Base-by-base conservation (phyloP, 2,888 invertebrate species). In the Drosophila mimica region DNA sequence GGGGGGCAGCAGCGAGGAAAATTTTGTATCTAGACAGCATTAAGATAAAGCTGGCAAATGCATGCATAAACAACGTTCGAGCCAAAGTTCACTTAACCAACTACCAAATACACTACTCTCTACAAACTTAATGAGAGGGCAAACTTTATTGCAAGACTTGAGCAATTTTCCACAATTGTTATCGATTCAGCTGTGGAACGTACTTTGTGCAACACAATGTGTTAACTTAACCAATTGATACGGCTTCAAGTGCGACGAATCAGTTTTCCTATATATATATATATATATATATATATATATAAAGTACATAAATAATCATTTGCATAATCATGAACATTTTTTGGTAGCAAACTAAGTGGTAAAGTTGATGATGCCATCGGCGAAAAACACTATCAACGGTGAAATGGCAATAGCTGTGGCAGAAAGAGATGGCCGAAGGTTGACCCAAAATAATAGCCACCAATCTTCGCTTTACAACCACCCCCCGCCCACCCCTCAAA, bases 1-100 rank as follows among this genome's bases (percentile, higher is more conserved):
- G n/a, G n/a, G n/a, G n/a, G n/a, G 79, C 70, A 40, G 56, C 68
- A 63, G 74, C 68, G 76, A 77, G 60, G 73, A 87, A 90, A 81
- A 85, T 74, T 62, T 81, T 87, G 85, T 89, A 88, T 89, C 91
- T 82, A 81, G 85, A 90, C 85, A 73, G 91, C 82, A 88, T 88
- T 88, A 88, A 88, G 88, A 88, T 88, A 90, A 88, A 88, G 82
- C 89, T 73, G 79, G 90, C 74, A 90, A 87, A 89, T 88, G 85
- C 89, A 88, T 76, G 74, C 81, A 90, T 83, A 90, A 89, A 82
- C 82, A 83, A 82, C 57, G 63, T 61, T 56, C 46, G 54, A 60
- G 53, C 40, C 15, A 51, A 66, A 58, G 52, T 61, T 52, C 36
- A 30, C 53, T 52, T 52, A 15, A 62, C 79, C 59, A 79, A 75